Evolutionary conservation across 35 echinoderm and acorn worm genomes (phyloP), one percentile per base, ranked within the genome.

Genomic region (Hemicentrotus pulcherrimus): DNA sequence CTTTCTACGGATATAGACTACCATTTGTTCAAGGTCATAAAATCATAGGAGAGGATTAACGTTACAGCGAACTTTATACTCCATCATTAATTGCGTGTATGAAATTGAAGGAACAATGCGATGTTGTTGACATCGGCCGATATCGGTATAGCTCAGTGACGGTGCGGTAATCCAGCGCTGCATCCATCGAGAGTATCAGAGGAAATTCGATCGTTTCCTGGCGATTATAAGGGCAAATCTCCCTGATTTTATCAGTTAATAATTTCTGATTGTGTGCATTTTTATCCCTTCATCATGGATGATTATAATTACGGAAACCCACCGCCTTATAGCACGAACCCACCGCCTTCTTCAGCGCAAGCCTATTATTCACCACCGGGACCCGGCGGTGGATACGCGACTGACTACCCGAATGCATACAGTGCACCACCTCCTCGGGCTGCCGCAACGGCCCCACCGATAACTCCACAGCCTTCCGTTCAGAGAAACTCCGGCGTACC

Each of bases 291-390:
- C 88, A 90, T 90, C 91, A 93, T 93, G 91, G 91, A 11, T 58
- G 48, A 93, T 55, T 93, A 93, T 41, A 41, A 41, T 28, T 93
- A 93, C 91, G 91, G 48, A 93, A 93, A 95, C 33, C 94, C 65
- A 87, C 94, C 65, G 61, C 94, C 65, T 46, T 87, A 95, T 4
- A 87, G 65, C 22, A 48, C 35, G 4, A 86, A 95, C 88, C 94
- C 94, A 46, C 94, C 94, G 32, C 94, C 94, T 46, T 59, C 86
- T 46, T 59, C 86, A 52, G 32, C 16, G 19, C 94, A 95, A 24
- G 45, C 32, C 24, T 95, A 86, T 87, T 31, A 33, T 87, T 31
- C 48, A 70, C 94, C 78, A 15, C n/a, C n/a, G 28, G 18, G 18
- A 24, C 47, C 47, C 5, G 46, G 30, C 30, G 28, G 93, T 10